Percentiles rank a stretch among this genome's conserved stretches.
Conservation (phyloP, 2,888 invertebrate species). For the Rambutsinella grinnellia region DNA sequence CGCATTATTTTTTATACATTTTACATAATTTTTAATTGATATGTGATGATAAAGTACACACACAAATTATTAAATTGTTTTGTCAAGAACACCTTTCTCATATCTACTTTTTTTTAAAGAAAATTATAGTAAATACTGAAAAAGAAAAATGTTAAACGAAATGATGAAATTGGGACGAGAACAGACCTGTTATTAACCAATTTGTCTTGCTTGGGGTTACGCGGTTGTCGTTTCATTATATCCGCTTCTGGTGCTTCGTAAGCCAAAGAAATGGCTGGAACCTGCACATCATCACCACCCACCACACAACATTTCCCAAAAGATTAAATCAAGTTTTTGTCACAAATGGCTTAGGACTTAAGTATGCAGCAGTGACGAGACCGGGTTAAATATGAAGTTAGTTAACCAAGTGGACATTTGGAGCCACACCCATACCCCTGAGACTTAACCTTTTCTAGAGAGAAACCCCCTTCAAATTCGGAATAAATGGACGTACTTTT, state of each 20-base stretch:
- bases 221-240: slow-evolving; percentile 82
- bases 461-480: neutral
- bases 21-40: neutral
- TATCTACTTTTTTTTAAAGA: neutral
- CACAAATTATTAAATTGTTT: slow-evolving; percentile 2
- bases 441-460: too few species aligned
- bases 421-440: too few species aligned
- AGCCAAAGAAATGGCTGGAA: slow-evolving; percentile 71
- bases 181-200: slow-evolving; percentile 77
- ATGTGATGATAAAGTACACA: neutral
- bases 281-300: slow-evolving; percentile 30
- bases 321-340: neutral
- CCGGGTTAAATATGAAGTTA: too few species aligned
- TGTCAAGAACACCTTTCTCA: slow-evolving; percentile 3
- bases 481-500: neutral
- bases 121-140: neutral
- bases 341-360: too few species aligned
- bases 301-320: neutral
- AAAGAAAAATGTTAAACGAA: neutral
- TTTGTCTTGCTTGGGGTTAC: slow-evolving; percentile 64
- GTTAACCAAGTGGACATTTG: too few species aligned
- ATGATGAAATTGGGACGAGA: neutral
- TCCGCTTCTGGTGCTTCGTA: slow-evolving; percentile 93
- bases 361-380: too few species aligned
- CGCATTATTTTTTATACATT: neutral